Evolutionary conservation across 2,888 invertebrate genomes (phyloP).

Genomic region (Vannuccia rotundouncinata): DNA sequence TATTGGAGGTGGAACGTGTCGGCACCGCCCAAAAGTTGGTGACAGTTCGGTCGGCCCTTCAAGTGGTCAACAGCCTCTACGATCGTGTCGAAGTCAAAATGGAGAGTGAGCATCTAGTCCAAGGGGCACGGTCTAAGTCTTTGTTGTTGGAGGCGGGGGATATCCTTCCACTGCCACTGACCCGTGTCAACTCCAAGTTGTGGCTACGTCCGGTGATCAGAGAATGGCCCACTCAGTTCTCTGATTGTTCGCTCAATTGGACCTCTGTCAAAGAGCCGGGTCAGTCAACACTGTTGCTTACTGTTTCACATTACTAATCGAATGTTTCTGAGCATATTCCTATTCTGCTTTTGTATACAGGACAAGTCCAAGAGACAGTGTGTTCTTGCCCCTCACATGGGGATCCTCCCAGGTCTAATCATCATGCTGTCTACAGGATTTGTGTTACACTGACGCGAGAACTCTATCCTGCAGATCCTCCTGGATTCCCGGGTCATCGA

Average conservation of each 20-base stretch:
- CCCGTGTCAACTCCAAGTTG: conserved; percentile 68
- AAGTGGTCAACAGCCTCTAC: conserved; percentile 64
- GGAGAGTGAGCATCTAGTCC: conserved; percentile 53
- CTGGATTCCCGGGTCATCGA: conserved; percentile 69
- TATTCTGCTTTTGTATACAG: background rate
- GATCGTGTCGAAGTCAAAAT: conserved; percentile 63
- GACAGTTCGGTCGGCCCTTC: conserved; percentile 80
- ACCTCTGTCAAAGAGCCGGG: background rate
- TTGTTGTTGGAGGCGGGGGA: conserved; percentile 40
- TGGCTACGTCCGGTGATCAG: conserved; percentile 66
- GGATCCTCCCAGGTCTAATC: background rate
- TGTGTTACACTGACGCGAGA: conserved; percentile 73
- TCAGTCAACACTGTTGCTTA: background rate
- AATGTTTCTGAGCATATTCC: too few species aligned
- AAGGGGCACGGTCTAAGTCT: conserved; percentile 25
- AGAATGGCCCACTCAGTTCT: background rate
- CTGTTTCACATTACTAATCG: background rate
- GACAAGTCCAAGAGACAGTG: background rate
- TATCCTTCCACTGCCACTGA: conserved; percentile 68
- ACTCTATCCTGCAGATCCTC: conserved; percentile 64
- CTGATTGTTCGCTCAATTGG: background rate
- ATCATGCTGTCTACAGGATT: conserved; percentile 61
- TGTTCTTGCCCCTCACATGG: background rate
- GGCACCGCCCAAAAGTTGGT: conserved; percentile 88
- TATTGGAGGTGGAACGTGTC: conserved; percentile 81